These are phyloP conservation scores for Monomorium pharaonis DNA, from an alignment of 1,140 invertebrate genomes.

Conservation along the genomic window DNA sequence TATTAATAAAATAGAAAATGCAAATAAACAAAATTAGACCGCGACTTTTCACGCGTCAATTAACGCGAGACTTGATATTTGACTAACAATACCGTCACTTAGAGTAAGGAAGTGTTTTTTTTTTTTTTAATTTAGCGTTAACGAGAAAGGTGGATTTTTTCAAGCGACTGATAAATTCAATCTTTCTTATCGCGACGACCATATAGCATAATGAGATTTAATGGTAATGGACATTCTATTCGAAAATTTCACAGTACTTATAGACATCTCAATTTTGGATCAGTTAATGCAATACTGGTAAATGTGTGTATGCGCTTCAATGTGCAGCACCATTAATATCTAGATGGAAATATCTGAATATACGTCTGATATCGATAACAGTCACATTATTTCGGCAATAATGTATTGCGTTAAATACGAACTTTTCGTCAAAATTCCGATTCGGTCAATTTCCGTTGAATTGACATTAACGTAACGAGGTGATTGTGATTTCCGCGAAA, in stretches of 20 bases:
- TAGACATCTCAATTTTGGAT: conserved; percentile 30
- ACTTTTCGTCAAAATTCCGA: conserved; percentile 7
- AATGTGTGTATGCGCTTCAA: not conserved
- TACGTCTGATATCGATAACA: conserved; percentile 26
- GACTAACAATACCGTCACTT: conserved; percentile 5
- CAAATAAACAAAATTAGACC: conserved; percentile 2
- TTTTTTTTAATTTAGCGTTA: not conserved
- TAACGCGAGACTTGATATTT: not conserved
- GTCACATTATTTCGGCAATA: conserved; percentile 20
- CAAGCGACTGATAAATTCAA: not conserved
- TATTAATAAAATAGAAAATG: conserved; percentile 11
- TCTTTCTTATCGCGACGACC: not conserved
- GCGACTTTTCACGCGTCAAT: not conserved
- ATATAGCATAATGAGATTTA: conserved; percentile 1
- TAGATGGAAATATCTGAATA: conserved; percentile 19
- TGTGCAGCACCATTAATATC: not conserved
- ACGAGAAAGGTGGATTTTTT: not conserved
- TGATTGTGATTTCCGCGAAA: not conserved
- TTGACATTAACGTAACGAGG: not conserved
- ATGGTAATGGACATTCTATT: conserved; percentile 6
- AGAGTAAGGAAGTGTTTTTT: not conserved
- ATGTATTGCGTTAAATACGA: conserved; percentile 30
- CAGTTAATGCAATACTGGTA: conserved; percentile 18
- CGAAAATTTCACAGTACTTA: conserved; percentile 27
- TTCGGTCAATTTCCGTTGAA: not conserved